These are phyloP conservation scores for Mallateleia sp. DNA, from an alignment of 2,888 invertebrate genomes.

Conservation along the genomic window DNA sequence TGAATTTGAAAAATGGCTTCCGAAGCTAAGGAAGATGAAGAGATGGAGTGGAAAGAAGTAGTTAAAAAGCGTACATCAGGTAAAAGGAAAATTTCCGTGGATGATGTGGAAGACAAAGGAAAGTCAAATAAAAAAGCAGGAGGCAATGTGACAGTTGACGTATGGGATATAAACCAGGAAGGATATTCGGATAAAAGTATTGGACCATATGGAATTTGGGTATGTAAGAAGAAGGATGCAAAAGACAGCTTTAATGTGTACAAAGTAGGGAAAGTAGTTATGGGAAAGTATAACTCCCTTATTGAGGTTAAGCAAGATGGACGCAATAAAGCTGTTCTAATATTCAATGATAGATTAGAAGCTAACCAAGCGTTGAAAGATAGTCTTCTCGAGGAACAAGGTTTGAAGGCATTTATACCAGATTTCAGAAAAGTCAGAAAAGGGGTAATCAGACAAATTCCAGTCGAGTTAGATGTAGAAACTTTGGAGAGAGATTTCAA, in stretches of 20 bases:
- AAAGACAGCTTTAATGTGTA: constrained; percentile 13
- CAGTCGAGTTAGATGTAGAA: neutral
- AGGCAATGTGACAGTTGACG: too few species aligned
- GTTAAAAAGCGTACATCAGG: too few species aligned
- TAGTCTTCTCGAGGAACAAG: neutral
- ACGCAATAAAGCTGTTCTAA: constrained; percentile 30
- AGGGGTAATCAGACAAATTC: constrained; percentile 29
- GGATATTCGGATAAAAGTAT: constrained; percentile 16
- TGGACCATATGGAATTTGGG: constrained; percentile 37
- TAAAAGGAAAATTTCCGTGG: too few species aligned
- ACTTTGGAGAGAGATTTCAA: neutral
- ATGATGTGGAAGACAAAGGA: neutral
- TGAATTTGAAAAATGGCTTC: too few species aligned
- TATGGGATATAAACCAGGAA: constrained; percentile 11
- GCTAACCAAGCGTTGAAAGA: constrained; percentile 22
- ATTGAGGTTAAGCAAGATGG: constrained; percentile 33
- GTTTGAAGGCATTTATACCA: constrained; percentile 10
- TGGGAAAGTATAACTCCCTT: neutral
- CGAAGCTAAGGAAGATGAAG: too few species aligned
- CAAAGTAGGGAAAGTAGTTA: constrained; percentile 3
- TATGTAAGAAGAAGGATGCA: too few species aligned
- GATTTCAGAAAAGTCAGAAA: constrained; percentile 24
- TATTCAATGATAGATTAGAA: constrained; percentile 24
- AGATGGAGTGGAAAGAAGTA: too few species aligned
- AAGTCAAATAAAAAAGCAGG: too few species aligned